phyloP scores from a whole-genome alignment of 1,140 invertebrate species.

The Drosophila auraria region DNA sequence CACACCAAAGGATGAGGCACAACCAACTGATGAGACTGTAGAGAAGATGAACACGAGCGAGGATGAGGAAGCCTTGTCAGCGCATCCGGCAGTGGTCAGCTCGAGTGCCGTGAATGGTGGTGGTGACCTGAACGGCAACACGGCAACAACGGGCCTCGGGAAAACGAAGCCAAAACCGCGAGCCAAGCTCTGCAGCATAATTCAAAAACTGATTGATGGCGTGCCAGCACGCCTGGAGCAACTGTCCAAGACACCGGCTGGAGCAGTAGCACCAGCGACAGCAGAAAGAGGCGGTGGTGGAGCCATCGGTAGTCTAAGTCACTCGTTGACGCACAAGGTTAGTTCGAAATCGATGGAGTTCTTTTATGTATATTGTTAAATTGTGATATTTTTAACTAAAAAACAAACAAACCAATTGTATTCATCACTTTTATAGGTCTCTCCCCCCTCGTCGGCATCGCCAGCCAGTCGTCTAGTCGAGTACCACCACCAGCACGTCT shows the following conservation, averaged over 20 bases:
- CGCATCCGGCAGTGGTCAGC: constrained; percentile 3
- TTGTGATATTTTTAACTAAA: not conserved
- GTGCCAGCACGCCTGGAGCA: constrained; percentile 73
- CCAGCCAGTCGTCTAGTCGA: constrained; percentile 79
- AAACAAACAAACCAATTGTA: not conserved
- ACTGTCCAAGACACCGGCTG: constrained; percentile 67
- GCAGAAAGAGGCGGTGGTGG: constrained; percentile 57
- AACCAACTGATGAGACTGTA: constrained; percentile 36
- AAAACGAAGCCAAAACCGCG: constrained; percentile 68
- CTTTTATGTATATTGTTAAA: not conserved
- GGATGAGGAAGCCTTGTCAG: constrained; percentile 54
- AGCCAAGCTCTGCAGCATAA: constrained; percentile 77
- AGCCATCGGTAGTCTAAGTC: constrained; percentile 66
- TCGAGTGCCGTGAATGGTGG: constrained; percentile 46
- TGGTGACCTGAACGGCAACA: constrained; percentile 57
- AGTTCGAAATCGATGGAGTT: not conserved
- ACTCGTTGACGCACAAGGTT: constrained; percentile 74
- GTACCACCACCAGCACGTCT: constrained; percentile 87
- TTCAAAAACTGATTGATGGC: constrained; percentile 82
- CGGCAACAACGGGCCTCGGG: constrained; percentile 34
- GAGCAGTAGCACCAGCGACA: constrained; percentile 13
- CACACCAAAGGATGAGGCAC: constrained; percentile 10
- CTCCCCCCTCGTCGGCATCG: constrained; percentile 68
- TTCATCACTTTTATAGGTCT: constrained; percentile 43
- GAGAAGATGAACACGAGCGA: constrained; percentile 84